Evolutionary conservation across 2,113 vertebrate species (phyloP).

Genomic region (Buteo buteo): DNA sequence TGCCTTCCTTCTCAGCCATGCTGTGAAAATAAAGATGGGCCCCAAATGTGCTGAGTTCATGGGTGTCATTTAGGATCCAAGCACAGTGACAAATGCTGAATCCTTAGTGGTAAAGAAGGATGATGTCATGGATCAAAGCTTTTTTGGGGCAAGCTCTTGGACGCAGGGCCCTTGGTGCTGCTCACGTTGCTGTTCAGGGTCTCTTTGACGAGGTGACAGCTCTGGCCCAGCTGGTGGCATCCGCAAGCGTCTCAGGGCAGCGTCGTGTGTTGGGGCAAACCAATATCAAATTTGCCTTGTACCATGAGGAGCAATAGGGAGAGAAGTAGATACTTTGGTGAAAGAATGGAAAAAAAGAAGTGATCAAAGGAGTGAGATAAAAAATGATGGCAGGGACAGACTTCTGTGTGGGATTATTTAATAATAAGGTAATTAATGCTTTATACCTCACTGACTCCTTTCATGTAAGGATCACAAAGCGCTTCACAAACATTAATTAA

Average conservation of each 20-base stretch:
- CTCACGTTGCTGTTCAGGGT: neutral
- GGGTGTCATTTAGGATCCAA: neutral
- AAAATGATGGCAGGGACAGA: neutral
- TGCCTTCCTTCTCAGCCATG: neutral
- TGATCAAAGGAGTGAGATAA: neutral
- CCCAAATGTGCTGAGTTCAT: neutral
- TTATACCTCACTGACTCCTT: neutral
- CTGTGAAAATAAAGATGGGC: neutral
- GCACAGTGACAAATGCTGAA: neutral
- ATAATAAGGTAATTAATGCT: constrained; percentile 16
- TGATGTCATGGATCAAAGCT: neutral
- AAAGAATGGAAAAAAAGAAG: neutral
- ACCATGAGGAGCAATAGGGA: neutral
- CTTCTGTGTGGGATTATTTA: neutral
- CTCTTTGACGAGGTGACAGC: neutral
- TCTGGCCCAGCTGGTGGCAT: neutral
- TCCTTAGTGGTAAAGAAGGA: neutral
- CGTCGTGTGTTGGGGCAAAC: fast-evolving
- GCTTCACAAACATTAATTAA: constrained; percentile 13
- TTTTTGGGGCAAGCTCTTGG: neutral
- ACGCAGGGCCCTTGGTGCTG: fast-evolving
- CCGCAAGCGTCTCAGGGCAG: fast-evolving
- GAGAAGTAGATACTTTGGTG: neutral
- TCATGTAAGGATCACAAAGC: neutral
- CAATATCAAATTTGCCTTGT: too few relatives aligned